A percentile compares a stretch with the other conserved stretches of the same genome.
Conservation (phyloP, 2,888 invertebrate species). For the Drosophila gaucha region DNA sequence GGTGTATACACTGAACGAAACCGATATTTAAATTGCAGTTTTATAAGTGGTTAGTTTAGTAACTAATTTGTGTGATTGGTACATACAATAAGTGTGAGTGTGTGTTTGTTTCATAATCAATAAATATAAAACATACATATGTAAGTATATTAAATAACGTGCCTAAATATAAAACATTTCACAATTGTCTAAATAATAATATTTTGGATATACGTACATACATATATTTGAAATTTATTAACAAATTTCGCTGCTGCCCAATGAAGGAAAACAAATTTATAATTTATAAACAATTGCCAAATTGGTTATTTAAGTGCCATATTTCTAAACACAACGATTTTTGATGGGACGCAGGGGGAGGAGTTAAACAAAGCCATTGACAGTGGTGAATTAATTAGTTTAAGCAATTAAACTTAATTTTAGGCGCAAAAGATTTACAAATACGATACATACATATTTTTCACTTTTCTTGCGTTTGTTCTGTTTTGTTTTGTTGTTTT, state of each 20-base stretch:
- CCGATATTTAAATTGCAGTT: constrained; percentile 56
- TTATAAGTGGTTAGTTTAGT: constrained; percentile 38
- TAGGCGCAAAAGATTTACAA: constrained; percentile 53
- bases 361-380: constrained; percentile 51
- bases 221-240: constrained; percentile 46
- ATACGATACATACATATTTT: constrained; percentile 32
- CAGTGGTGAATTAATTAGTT: constrained; percentile 50
- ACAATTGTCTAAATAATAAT: constrained; percentile 75
- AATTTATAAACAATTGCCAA: constrained; percentile 64
- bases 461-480: constrained; percentile 48
- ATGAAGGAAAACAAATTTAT: constrained; percentile 58
- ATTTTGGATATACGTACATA: constrained; percentile 42
- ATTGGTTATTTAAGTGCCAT: constrained; percentile 47
- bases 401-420: constrained; percentile 62
- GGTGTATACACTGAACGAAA: constrained; percentile 69
- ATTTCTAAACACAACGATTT: constrained; percentile 49
- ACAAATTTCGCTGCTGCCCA: constrained; percentile 69
- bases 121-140: constrained; percentile 65
- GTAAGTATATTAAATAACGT: constrained; percentile 69
- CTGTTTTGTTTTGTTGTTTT: constrained; percentile 35
- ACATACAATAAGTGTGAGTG: constrained; percentile 40
- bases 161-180: constrained; percentile 75
- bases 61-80: constrained; percentile 49
- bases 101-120: constrained; percentile 44
- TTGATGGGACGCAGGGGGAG: constrained; percentile 5